Percentiles rank a stretch among this genome's conserved stretches.
Conservation (phyloP, 2,113 vertebrate genomes). For the Hucho hucho region DNA sequence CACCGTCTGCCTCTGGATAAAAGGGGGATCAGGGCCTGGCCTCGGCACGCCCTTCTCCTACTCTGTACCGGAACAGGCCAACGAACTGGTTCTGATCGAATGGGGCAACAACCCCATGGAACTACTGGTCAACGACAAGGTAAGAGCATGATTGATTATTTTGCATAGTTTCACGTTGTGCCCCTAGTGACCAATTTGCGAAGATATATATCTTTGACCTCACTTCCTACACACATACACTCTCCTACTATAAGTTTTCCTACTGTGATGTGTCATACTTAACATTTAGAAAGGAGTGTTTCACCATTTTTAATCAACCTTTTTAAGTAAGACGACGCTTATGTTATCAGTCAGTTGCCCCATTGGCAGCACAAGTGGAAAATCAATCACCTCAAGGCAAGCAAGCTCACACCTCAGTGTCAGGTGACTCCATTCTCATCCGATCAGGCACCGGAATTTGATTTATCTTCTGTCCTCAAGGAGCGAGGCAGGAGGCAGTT, state of each 20-base stretch:
- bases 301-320: too few relatives aligned
- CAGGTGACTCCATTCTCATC: conserved; percentile 10
- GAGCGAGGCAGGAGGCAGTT: neutral
- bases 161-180: neutral
- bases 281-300: neutral
- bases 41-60: conserved; percentile 79
- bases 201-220: neutral
- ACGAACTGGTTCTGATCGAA: conserved; percentile 78
- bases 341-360: neutral
- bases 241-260: too few relatives aligned
- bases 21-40: conserved; percentile 61
- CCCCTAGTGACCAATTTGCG: neutral
- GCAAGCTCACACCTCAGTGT: neutral
- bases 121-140: conserved; percentile 75
- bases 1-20: conserved; percentile 74
- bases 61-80: conserved; percentile 74
- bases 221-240: neutral
- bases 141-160: neutral
- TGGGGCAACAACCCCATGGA: conserved; percentile 79
- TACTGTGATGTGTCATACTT: too few relatives aligned
- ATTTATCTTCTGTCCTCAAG: conserved; percentile 3
- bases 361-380: neutral
- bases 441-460: conserved; percentile 6
- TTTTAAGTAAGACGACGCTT: neutral
- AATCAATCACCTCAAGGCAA: neutral